Percentiles rank a stretch among this genome's conserved stretches.
phyloP scores from a whole-genome alignment of 2,113 vertebrate species.

The Rattus rattus region DNA sequence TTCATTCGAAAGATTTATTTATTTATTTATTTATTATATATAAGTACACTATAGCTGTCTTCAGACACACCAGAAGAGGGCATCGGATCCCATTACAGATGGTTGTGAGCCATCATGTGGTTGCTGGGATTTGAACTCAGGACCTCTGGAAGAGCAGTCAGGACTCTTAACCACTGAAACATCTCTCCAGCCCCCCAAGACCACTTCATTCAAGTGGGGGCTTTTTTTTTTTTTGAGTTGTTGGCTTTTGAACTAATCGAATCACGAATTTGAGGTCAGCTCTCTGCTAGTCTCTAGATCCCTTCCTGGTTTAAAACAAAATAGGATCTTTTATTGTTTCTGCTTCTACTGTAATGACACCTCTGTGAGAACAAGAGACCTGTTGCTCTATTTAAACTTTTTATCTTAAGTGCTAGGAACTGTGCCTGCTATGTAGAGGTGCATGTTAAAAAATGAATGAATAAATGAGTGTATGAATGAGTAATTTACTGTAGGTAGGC shows the following conservation, averaged over 20 bases:
- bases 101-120: too few species aligned
- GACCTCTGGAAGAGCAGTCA: too few species aligned
- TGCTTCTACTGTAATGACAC: neutral
- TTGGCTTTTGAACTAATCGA: neutral
- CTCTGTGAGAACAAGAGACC: slow-evolving; percentile 7
- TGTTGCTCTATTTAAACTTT: slow-evolving; percentile 8
- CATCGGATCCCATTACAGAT: too few species aligned
- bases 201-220: neutral
- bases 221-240: slow-evolving; percentile 41
- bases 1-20: neutral
- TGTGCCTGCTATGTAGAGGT: neutral
- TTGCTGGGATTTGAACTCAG: too few species aligned
- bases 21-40: too few species aligned
- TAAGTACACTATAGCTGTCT: too few species aligned
- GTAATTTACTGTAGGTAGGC: neutral
- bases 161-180: too few species aligned
- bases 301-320: slow-evolving; percentile 28
- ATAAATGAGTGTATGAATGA: neutral
- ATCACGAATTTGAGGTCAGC: slow-evolving; percentile 32
- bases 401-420: neutral
- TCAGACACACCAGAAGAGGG: too few species aligned
- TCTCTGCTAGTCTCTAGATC: neutral
- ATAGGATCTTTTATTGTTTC: neutral
- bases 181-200: neutral
- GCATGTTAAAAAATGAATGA: slow-evolving; percentile 20